Evolutionary conservation across 2,888 invertebrate species (phyloP).

Genomic region (Eupithecia insigniata): DNA sequence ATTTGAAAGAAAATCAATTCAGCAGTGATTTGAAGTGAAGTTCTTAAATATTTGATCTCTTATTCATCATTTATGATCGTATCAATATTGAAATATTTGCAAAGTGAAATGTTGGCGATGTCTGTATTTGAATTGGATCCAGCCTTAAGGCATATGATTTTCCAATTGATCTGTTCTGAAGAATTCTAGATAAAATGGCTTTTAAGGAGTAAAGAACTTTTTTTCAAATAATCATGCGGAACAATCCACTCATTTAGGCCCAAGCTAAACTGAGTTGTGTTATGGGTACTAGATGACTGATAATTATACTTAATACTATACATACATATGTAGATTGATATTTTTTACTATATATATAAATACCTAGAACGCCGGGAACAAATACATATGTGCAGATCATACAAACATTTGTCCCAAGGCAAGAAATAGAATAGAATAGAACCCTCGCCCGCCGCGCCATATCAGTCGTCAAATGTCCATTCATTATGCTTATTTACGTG

Average conservation of each 20-base stretch:
- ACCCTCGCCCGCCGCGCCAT: too few relatives aligned
- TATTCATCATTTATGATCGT: slow-evolving; percentile 29
- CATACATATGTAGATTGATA: too few relatives aligned
- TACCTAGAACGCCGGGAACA: too few relatives aligned
- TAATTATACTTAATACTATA: too few relatives aligned
- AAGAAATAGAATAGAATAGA: too few relatives aligned
- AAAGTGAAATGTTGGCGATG: slow-evolving; percentile 28
- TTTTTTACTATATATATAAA: too few relatives aligned
- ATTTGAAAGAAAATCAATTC: slow-evolving; percentile 9
- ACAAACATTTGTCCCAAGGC: too few relatives aligned
- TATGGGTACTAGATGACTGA: too few relatives aligned
- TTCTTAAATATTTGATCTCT: slow-evolving; percentile 31
- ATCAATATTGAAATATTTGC: slow-evolving; percentile 32
- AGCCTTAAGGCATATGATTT: slow-evolving; percentile 29
- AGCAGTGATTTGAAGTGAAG: slow-evolving; percentile 11
- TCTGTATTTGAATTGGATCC: slow-evolving; percentile 34
- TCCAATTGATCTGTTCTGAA: slow-evolving; percentile 23
- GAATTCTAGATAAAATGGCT: neutral
- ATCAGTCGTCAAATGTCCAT: slow-evolving; percentile 16
- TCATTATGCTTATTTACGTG: slow-evolving; percentile 24
- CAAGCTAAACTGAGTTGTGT: too few relatives aligned
- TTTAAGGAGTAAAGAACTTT: neutral
- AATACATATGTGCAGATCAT: too few relatives aligned
- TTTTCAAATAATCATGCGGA: too few relatives aligned
- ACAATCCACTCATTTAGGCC: too few relatives aligned